These are phyloP conservation scores for Onychostoma macrolepis DNA, from an alignment of 2,113 vertebrate genomes.

Conservation along the genomic window DNA sequence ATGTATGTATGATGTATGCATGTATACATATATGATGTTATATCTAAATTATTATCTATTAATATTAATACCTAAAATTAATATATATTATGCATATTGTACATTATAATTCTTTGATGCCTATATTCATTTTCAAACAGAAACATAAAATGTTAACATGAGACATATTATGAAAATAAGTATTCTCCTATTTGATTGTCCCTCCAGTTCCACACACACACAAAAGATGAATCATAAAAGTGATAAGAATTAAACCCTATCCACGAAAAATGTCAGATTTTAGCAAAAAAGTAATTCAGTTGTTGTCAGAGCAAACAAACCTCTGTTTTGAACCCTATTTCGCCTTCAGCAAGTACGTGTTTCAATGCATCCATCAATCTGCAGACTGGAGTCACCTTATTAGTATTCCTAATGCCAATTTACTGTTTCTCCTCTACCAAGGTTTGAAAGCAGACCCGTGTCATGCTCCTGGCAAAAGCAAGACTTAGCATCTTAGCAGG, in stretches of 20 bases:
- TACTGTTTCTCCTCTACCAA: slow-evolving; percentile 28
- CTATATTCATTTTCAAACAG: no score
- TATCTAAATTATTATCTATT: no score
- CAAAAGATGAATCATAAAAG: not conserved
- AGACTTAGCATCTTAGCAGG: not conserved
- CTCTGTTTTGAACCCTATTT: not conserved
- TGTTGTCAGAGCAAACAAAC: not conserved
- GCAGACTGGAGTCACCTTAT: slow-evolving; percentile 24
- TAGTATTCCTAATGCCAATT: not conserved
- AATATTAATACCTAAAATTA: no score
- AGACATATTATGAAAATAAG: no score
- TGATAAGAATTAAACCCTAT: not conserved
- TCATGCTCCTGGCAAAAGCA: not conserved
- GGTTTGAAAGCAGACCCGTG: slow-evolving; percentile 19
- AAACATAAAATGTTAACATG: no score
- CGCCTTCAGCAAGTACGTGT: not conserved
- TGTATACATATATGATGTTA: no score
- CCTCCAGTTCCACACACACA: not conserved
- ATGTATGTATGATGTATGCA: no score
- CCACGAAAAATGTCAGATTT: not conserved
- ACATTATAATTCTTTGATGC: no score
- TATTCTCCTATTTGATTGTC: not conserved
- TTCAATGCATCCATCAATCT: not conserved
- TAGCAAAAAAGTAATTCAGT: not conserved
- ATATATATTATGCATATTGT: no score